A percentile compares a stretch with the other conserved stretches of the same genome.
phyloP scores from a whole-genome alignment of 2,797 vertebrate species.

The Sebastes variabilis region DNA sequence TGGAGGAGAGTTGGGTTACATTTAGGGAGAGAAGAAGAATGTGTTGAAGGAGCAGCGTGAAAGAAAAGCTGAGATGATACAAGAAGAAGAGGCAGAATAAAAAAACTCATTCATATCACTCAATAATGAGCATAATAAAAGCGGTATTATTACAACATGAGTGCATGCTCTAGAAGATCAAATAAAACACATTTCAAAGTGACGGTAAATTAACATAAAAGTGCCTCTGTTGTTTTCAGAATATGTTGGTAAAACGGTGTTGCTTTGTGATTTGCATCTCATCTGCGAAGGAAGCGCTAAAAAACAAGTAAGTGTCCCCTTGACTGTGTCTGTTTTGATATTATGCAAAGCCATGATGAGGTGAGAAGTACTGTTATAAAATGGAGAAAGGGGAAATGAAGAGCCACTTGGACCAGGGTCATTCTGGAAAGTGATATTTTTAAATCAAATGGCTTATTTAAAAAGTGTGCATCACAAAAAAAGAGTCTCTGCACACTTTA shows the following conservation, averaged over 20 bases:
- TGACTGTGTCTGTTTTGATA: neutral
- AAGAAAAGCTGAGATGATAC: neutral
- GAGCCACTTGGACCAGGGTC: neutral
- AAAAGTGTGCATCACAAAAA: neutral
- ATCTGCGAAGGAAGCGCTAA: neutral
- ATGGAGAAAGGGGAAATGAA: neutral
- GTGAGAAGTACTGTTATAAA: neutral
- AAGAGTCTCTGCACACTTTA: neutral
- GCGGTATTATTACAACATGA: neutral
- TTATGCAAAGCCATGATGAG: neutral
- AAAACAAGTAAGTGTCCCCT: neutral
- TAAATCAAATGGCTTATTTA: neutral
- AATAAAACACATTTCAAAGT: neutral
- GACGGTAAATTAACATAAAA: neutral
- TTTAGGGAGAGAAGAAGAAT: neutral
- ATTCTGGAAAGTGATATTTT: neutral
- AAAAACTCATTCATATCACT: neutral
- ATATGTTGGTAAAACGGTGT: neutral
- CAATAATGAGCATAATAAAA: neutral
- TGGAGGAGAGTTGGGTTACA: neutral
- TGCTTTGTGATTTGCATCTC: neutral
- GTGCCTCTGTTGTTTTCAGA: neutral
- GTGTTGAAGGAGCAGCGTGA: neutral
- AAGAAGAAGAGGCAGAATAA: neutral
- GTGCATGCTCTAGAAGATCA: neutral